Evolutionary conservation across 2,797 vertebrate species (phyloP), one percentile per base, ranked within the genome.

Genomic region (Pseudochaenichthys georgianus): DNA sequence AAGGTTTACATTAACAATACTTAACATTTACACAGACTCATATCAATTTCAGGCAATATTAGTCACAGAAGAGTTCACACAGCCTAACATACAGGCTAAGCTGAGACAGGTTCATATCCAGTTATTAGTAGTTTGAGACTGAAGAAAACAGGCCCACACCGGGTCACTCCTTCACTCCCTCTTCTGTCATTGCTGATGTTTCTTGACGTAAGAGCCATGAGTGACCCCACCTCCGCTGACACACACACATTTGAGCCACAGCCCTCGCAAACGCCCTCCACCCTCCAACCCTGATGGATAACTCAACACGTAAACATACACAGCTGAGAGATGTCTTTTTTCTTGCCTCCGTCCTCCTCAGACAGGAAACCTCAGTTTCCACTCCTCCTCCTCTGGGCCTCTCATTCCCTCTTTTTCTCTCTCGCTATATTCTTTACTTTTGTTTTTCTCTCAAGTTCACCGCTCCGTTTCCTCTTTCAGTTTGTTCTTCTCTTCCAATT

Each of bases 291-390:
- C 75, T 73, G 64, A 84, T 43, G 77, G 80, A 84, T 82, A 73
- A 63, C 70, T 82, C 70, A 70, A 75, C 79, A 73, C 79, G 84
- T 82, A 88, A 68, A 84, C 69, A 77, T 75, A 78, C 78, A 87
- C 83, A 88, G 86, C 83, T 77, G 86, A 91, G 86, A 90, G 73
- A 77, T 21, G 77, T 80, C 61, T 78, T 69, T 71, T 83, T 86
- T 76, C 51, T 71, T 80, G 87, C 62, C 75, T 80, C 82, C 86
- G 85, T 92, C 82, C 78, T 88, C 78, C 91, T 94, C 87, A 94
- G 90, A 94, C 94, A 95, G 95, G 93, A 95, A 95, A 94, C 93
- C 93, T 95, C 91, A 95, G 86, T 95, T 95, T 94, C 94, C 93
- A 94, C 91, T 94, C 88, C 83, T 85, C 90, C 73, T 76, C 72